Percentiles rank a stretch among this genome's conserved stretches.
Conservation (phyloP, 1,140 invertebrate species). For the Hypothenemus hampei region DNA sequence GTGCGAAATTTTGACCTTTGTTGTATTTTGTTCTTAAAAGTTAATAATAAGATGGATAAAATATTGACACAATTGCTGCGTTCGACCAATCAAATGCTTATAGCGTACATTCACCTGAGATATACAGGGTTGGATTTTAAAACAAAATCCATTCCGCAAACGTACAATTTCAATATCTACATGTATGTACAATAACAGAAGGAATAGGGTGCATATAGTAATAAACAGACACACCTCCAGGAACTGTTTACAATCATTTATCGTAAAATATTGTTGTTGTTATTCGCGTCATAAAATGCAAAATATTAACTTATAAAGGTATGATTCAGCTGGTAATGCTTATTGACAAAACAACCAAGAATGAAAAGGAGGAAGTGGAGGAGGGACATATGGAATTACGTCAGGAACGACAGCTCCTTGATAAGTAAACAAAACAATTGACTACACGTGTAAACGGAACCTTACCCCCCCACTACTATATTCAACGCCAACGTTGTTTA, state of each 20-base stretch:
- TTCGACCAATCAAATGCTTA: too few species aligned
- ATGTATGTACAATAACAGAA: too few species aligned
- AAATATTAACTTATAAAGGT: not conserved
- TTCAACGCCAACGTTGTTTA: slow-evolving; percentile 25
- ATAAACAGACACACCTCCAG: slow-evolving; percentile 5
- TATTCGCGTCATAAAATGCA: not conserved
- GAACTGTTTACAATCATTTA: slow-evolving; percentile 1
- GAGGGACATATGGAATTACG: too few species aligned
- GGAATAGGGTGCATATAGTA: too few species aligned
- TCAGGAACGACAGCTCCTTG: not conserved
- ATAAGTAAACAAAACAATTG: slow-evolving; percentile 21
- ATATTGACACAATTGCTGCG: too few species aligned
- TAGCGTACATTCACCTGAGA: too few species aligned
- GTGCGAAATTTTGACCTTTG: too few species aligned
- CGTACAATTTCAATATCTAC: too few species aligned
- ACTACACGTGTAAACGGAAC: slow-evolving; percentile 10
- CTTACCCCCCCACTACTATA: not conserved
- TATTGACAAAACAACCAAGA: not conserved
- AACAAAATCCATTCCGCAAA: too few species aligned
- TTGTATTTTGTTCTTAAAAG: too few species aligned
- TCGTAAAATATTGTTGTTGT: not conserved
- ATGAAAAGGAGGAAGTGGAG: not conserved
- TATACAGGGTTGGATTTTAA: too few species aligned
- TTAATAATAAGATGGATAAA: too few species aligned
- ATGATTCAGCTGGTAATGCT: slow-evolving; percentile 1